phyloP scores from a whole-genome alignment of 53 echinoderm and acorn worm species.

The Holothuria leucospilota region DNA sequence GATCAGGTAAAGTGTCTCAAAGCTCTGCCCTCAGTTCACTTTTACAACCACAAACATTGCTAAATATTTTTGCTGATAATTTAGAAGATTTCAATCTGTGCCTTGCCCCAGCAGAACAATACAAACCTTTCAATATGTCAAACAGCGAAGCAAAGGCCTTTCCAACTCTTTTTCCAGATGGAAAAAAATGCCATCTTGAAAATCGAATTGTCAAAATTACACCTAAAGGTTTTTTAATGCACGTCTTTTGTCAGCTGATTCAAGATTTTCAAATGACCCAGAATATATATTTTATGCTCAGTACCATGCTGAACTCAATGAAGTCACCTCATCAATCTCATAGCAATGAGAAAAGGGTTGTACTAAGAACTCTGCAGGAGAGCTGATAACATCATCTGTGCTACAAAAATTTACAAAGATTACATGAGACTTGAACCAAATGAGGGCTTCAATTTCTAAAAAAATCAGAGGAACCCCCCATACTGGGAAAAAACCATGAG shows the following conservation, averaged over 20 bases:
- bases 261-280: constrained; percentile 72
- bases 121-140: constrained; percentile 63
- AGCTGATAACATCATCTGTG: constrained; percentile 48
- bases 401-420: constrained; percentile 53
- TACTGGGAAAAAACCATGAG: constrained; percentile 56
- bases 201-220: constrained; percentile 57
- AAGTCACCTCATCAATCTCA: constrained; percentile 74
- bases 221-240: constrained; percentile 69
- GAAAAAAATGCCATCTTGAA: constrained; percentile 64
- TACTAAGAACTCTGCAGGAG: constrained; percentile 26
- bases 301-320: constrained; percentile 65
- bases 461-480: neutral
- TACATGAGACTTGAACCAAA: constrained; percentile 50
- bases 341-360: constrained; percentile 70
- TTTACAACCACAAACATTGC: constrained; percentile 65
- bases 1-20: too few relatives aligned
- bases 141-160: constrained; percentile 68
- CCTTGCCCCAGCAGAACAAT: constrained; percentile 77
- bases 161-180: constrained; percentile 71
- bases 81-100: constrained; percentile 54
- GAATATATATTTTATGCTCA: constrained; percentile 85
- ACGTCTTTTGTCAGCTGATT: constrained; percentile 70
- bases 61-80: constrained; percentile 53
- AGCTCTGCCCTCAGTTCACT: constrained; percentile 13
- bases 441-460: constrained; percentile 58